These are phyloP conservation scores for Python bivittatus DNA, from an alignment of 2,113 vertebrate genomes.

Conservation along the genomic window DNA sequence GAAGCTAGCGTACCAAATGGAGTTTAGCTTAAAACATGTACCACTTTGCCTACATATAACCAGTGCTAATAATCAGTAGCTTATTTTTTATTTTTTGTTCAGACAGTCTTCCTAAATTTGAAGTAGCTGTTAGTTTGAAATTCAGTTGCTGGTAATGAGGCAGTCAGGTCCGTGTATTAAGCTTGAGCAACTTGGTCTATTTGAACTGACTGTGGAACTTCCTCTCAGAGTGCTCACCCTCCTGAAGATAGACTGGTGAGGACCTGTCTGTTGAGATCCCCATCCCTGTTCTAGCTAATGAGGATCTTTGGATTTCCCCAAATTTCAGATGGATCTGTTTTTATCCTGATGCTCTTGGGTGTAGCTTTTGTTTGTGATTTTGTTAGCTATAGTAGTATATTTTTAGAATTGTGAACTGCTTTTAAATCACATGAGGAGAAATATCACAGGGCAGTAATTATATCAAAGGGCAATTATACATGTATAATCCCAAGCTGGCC, in stretches of 20 bases:
- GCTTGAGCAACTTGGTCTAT: not conserved
- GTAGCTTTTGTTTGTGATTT: not conserved
- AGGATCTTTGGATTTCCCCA: not conserved
- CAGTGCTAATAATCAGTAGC: not conserved
- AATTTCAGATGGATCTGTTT: not conserved
- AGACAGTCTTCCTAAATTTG: not conserved
- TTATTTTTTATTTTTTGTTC: not conserved
- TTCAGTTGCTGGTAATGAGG: not conserved
- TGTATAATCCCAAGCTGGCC: not conserved
- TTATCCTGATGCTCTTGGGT: not conserved
- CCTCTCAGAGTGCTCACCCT: not conserved
- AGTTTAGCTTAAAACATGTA: not conserved
- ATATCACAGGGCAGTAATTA: not conserved
- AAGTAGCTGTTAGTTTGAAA: not conserved
- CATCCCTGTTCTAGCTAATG: not conserved
- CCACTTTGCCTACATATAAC: not conserved
- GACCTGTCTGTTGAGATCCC: not conserved
- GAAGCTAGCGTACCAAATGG: not conserved
- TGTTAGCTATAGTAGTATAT: not conserved
- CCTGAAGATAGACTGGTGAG: not conserved
- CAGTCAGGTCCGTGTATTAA: not conserved
- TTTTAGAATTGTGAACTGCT: not conserved
- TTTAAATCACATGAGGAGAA: not conserved
- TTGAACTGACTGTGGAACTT: not conserved
- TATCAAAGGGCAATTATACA: not conserved